Conservation (phyloP, 1,140 invertebrate genomes). For the Goniozus legneri region DNA sequence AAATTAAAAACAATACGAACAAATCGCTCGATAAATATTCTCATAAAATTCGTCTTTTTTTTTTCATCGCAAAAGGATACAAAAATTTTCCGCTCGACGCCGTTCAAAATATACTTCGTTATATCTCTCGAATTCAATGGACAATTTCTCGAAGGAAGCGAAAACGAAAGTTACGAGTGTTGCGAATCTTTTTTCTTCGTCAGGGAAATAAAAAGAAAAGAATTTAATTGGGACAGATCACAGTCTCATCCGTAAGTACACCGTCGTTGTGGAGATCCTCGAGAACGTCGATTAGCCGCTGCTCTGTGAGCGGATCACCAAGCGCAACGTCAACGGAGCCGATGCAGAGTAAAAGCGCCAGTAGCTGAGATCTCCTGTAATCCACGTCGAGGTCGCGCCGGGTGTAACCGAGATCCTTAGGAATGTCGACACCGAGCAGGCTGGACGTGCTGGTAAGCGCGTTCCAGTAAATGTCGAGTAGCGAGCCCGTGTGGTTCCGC, state of each 20-base stretch:
- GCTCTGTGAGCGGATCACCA: conserved; percentile 66
- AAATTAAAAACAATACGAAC: too few relatives aligned
- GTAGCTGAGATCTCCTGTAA: conserved; percentile 67
- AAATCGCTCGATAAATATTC: too few relatives aligned
- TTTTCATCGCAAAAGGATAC: too few relatives aligned
- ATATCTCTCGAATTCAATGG: too few relatives aligned
- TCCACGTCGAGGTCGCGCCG: conserved; percentile 60
- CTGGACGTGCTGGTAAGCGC: conserved; percentile 57
- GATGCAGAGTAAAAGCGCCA: conserved; percentile 72
- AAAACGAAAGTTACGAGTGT: too few relatives aligned
- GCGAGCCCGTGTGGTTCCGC: conserved; percentile 56
- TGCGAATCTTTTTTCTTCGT: too few relatives aligned
- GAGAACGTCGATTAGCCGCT: conserved; percentile 61
- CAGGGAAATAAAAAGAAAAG: too few relatives aligned
- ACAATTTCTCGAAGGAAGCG: too few relatives aligned
- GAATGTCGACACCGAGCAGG: conserved; percentile 60
- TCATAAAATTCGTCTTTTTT: too few relatives aligned
- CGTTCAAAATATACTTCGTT: too few relatives aligned
- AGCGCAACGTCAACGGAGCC: conserved; percentile 75
- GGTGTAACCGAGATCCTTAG: conserved; percentile 57
- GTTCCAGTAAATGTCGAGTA: conserved; percentile 70
- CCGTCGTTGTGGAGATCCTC: conserved; percentile 61
- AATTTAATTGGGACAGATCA: conserved; percentile 18
- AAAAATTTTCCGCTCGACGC: too few relatives aligned
- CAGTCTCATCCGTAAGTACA: conserved; percentile 45